These are phyloP conservation scores for Daphoenositta chrysoptera DNA, from an alignment of 2,113 vertebrate species.

Conservation along the genomic window DNA sequence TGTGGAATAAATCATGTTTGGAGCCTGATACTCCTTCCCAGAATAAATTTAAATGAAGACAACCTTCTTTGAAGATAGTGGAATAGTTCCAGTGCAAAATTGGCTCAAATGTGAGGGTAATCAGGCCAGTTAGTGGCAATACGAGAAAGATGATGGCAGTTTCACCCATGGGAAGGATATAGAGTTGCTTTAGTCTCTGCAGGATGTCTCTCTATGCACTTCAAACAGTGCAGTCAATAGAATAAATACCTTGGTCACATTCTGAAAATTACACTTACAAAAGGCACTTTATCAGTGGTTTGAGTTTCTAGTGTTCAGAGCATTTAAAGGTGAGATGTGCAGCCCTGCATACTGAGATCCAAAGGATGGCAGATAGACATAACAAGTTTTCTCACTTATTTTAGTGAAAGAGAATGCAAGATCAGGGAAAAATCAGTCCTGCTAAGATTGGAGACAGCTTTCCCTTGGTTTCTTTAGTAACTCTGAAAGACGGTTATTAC, in stretches of 20 bases:
- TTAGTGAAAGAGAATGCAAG: not conserved
- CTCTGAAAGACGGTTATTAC: not conserved
- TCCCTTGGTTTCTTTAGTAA: not conserved
- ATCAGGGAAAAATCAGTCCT: not conserved
- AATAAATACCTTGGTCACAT: not conserved
- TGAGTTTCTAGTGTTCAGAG: not conserved
- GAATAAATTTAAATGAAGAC: not conserved
- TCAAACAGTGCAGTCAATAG: not conserved
- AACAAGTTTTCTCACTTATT: not conserved
- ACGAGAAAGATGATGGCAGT: not conserved
- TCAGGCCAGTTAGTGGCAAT: not conserved
- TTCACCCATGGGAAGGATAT: not conserved
- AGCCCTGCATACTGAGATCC: not conserved
- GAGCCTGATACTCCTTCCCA: not conserved
- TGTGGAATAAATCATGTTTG: not conserved
- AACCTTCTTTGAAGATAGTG: not conserved
- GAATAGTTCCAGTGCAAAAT: not conserved
- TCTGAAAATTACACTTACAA: not conserved
- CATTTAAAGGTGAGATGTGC: not conserved
- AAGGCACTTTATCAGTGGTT: not conserved
- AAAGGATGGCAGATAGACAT: not conserved
- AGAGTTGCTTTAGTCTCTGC: not conserved
- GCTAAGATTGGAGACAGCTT: not conserved
- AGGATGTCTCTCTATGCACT: not conserved
- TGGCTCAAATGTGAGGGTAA: not conserved